A percentile compares a stretch with the other conserved stretches of the same genome.
phyloP scores from a whole-genome alignment of 2,113 vertebrate genomes.

The Turnix velox region DNA sequence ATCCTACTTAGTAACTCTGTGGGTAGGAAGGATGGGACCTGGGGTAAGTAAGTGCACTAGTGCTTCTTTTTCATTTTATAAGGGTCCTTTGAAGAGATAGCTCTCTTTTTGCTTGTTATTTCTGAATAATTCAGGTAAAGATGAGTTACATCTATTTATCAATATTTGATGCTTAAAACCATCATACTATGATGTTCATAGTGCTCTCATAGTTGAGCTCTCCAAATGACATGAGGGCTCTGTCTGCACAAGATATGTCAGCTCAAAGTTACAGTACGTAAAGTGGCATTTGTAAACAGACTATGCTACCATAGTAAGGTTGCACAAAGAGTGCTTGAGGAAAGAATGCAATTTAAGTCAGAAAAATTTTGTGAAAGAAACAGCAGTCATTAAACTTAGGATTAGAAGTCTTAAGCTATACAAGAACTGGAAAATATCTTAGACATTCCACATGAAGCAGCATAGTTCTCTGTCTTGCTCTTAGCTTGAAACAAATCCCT shows the following conservation, averaged over 20 bases:
- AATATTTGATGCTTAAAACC: neutral
- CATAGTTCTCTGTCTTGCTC: neutral
- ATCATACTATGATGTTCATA: neutral
- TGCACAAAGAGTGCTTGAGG: neutral
- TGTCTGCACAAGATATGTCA: neutral
- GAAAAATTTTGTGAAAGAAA: neutral
- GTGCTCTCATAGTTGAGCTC: neutral
- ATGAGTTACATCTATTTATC: neutral
- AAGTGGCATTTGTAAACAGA: neutral
- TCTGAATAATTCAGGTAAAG: constrained; percentile 5
- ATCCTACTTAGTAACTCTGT: neutral
- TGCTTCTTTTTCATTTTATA: neutral
- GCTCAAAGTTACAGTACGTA: neutral
- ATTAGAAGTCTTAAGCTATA: neutral
- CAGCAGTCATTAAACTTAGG: neutral
- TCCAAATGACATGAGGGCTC: neutral
- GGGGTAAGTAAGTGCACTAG: neutral
- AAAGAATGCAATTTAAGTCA: neutral
- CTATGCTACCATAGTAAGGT: neutral
- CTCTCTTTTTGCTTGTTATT: neutral
- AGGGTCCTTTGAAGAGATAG: neutral
- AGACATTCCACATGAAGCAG: neutral
- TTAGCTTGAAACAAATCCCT: neutral
- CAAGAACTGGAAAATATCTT: neutral
- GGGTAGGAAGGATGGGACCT: neutral